Evolutionary conservation across 1,140 invertebrate species (phyloP).

Genomic region (Bombus confusus): DNA sequence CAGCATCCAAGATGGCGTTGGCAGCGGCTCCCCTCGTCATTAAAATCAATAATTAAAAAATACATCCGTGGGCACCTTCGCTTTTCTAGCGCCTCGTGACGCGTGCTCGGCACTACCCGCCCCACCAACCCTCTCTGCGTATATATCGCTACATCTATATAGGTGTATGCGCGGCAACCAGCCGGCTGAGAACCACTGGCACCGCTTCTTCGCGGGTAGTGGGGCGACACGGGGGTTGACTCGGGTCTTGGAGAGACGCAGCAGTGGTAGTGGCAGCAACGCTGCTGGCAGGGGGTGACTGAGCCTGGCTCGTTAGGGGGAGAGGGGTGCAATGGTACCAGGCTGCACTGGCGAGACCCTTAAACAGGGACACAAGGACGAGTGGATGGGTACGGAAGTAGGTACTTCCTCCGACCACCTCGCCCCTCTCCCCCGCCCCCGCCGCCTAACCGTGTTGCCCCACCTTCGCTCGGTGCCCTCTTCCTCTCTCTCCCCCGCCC

Average conservation of each 20-base stretch:
- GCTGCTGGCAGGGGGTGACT: constrained; percentile 45
- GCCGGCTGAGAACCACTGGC: constrained; percentile 59
- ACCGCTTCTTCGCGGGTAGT: constrained; percentile 49
- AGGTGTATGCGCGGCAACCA: constrained; percentile 39
- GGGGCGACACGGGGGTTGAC: constrained; percentile 50
- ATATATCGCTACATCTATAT: constrained; percentile 43
- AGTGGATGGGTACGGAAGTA: constrained; percentile 55
- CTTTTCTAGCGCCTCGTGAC: constrained; percentile 79
- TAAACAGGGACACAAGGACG: constrained; percentile 64
- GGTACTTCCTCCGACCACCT: constrained; percentile 56
- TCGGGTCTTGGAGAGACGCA: constrained; percentile 35
- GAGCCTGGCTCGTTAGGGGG: constrained; percentile 28
- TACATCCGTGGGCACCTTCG: constrained; percentile 82
- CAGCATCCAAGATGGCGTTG: constrained; percentile 83
- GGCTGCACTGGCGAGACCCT: constrained; percentile 57
- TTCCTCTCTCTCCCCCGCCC: too few relatives aligned
- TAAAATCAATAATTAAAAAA: constrained; percentile 84
- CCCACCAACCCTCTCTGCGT: constrained; percentile 1
- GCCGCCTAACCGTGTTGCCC: not conserved
- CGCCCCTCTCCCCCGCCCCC: not conserved
- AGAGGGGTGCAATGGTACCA: constrained; percentile 63
- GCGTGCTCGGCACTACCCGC: constrained; percentile 68
- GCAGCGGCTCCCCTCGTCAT: constrained; percentile 81
- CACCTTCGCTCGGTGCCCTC: not conserved
- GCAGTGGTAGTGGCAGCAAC: constrained; percentile 29